Evolutionary conservation across 2,113 vertebrate species (phyloP), one percentile per base, ranked within the genome.

Genomic region (Tenebrosternarchus preto): DNA sequence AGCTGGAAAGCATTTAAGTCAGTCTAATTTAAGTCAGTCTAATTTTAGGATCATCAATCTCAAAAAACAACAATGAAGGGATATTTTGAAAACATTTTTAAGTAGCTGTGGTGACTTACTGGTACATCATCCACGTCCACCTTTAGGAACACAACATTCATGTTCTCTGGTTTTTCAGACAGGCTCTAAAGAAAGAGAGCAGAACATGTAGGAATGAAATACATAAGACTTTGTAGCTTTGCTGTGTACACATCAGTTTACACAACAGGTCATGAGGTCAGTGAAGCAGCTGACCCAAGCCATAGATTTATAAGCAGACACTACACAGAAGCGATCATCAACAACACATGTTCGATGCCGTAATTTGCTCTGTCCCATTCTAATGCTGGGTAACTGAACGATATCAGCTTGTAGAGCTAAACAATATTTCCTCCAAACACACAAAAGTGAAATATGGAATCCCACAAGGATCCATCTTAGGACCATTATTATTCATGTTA

Each of bases 101-200:
- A 5, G n/a, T 24, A 76, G 60, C 20, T 67, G 20, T 20, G 22
- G 36, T 39, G 24, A 55, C 92, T 74, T 93, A 97, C 97, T 76
- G 22, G 57, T 78, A 93, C 95, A 0, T 95, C 94, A 76, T 99
- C 97, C 88, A 98, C 95, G 4, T 98, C 96, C 6, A 99, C 93
- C 92, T 97, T 95, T 3, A 97, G 84, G 89, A 99, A 99, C 19
- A 97, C 46, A 36, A 96, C 95, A 0, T 95, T 57, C 0, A 50
- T 16, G 70, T 93, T 91, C 0, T 92, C 61, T 4, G 70, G 0
- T 0, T 0, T 82, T 5, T 87, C 68, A 31, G 82, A 77, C 77
- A 94, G 31, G 15, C 1, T 0, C 96, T 98, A 83, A 55, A 72
- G 43, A 46, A n/a, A 6, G 3, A 82, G 3, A 60, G 4, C 29